These are phyloP conservation scores for Drosophila guanche DNA, from an alignment of 1,140 invertebrate genomes.

Conservation along the genomic window DNA sequence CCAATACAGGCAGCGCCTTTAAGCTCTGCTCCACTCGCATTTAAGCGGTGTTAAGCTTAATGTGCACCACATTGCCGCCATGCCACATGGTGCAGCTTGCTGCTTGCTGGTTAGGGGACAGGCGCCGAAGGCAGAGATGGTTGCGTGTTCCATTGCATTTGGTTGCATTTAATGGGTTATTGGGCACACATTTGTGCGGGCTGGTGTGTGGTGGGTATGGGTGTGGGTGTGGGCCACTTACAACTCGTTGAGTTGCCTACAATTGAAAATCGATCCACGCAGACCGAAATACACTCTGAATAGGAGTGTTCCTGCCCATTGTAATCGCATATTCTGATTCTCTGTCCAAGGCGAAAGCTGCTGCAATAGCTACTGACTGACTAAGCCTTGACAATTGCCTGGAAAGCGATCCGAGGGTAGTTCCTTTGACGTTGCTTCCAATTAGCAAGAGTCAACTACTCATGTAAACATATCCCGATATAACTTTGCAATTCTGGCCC, in stretches of 20 bases:
- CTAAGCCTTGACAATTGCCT: neutral
- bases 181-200: conserved; percentile 40
- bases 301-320: neutral
- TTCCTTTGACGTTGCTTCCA: conserved; percentile 38
- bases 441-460: conserved; percentile 54
- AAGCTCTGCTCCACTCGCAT: conserved; percentile 37
- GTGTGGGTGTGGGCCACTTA: conserved; percentile 40
- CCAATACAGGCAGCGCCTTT: conserved; percentile 61
- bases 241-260: conserved; percentile 37
- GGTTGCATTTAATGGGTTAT: conserved; percentile 51
- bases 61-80: conserved; percentile 74
- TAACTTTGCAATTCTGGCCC: conserved; percentile 28
- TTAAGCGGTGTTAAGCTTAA: conserved; percentile 69
- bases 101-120: neutral
- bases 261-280: conserved; percentile 40
- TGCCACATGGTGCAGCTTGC: conserved; percentile 21
- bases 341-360: neutral
- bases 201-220: neutral
- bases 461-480: conserved; percentile 50
- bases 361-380: conserved; percentile 16
- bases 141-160: conserved; percentile 50
- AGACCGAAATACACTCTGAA: neutral
- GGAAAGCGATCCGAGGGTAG: neutral
- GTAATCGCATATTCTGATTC: too few species aligned
- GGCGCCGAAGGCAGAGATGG: neutral